Conservation (phyloP, 1,140 invertebrate species). For the Macrobrachium nipponense region DNA sequence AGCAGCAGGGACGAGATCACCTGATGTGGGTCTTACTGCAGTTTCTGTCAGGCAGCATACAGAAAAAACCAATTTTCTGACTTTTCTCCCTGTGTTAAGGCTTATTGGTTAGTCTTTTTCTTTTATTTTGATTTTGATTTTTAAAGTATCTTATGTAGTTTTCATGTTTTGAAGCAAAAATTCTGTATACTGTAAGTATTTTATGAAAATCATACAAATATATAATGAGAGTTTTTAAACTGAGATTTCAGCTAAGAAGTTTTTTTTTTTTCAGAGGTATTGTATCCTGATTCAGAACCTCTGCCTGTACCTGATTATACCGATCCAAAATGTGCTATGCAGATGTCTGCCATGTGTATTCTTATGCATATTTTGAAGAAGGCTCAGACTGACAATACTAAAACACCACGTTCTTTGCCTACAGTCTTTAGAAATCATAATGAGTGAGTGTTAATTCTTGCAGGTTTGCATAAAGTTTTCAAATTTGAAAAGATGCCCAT, state of each 20-base stretch:
- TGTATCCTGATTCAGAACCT: conserved; percentile 92
- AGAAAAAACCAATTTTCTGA: conserved; percentile 83
- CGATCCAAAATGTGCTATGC: conserved; percentile 85
- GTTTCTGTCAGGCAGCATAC: conserved; percentile 96
- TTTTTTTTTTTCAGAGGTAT: conserved; percentile 76
- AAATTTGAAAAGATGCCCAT: too few relatives aligned
- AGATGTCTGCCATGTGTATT: conserved; percentile 94
- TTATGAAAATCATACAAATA: not conserved
- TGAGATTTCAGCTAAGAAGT: not conserved
- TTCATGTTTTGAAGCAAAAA: not conserved
- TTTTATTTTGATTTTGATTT: not conserved
- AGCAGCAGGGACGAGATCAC: conserved; percentile 92
- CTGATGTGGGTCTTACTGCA: conserved; percentile 98
- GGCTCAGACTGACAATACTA: conserved; percentile 83
- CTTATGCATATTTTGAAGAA: conserved; percentile 97
- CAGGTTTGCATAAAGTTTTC: not conserved
- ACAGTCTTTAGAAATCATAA: conserved; percentile 60
- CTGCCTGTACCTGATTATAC: conserved; percentile 89
- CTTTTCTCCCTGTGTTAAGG: conserved; percentile 62
- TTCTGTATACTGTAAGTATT: not conserved
- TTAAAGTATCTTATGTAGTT: not conserved
- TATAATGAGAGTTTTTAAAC: not conserved
- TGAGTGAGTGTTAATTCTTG: conserved; percentile 47
- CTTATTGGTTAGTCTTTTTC: conserved; percentile 48
- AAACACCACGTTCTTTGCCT: conserved; percentile 73